Conservation (phyloP, 2,888 invertebrate species). For the Aphodius sticticus region DNA sequence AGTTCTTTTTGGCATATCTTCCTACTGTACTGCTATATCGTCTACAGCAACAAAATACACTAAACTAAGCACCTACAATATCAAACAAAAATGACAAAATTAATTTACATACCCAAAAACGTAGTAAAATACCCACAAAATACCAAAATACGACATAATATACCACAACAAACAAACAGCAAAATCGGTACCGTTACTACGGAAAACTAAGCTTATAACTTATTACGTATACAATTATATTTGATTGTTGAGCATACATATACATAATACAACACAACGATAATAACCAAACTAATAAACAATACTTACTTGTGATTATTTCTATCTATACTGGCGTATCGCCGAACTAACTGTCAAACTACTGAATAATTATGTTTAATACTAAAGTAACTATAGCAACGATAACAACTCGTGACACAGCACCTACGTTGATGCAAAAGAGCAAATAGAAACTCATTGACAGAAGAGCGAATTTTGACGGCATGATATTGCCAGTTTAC, state of each 20-base stretch:
- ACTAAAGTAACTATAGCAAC: neutral
- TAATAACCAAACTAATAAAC: neutral
- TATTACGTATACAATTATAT: neutral
- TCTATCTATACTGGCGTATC: neutral
- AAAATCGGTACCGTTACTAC: neutral
- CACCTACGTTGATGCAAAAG: neutral
- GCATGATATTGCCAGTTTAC: no score
- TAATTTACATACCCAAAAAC: neutral
- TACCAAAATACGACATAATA: no score
- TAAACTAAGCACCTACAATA: conserved; percentile 12
- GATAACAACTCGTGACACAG: neutral
- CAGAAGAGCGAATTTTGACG: no score
- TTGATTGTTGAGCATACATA: neutral
- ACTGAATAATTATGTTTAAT: neutral
- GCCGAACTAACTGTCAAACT: neutral
- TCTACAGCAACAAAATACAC: conserved; percentile 11
- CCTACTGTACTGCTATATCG: neutral
- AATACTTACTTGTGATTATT: neutral
- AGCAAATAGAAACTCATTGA: no score
- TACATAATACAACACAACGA: neutral
- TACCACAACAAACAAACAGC: neutral
- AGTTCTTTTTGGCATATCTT: conserved; percentile 5
- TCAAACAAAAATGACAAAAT: conserved; percentile 5
- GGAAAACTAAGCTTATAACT: neutral
- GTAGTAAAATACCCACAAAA: no score